phyloP scores from a whole-genome alignment of 1,140 invertebrate species.

The Drosophila aff. region DNA sequence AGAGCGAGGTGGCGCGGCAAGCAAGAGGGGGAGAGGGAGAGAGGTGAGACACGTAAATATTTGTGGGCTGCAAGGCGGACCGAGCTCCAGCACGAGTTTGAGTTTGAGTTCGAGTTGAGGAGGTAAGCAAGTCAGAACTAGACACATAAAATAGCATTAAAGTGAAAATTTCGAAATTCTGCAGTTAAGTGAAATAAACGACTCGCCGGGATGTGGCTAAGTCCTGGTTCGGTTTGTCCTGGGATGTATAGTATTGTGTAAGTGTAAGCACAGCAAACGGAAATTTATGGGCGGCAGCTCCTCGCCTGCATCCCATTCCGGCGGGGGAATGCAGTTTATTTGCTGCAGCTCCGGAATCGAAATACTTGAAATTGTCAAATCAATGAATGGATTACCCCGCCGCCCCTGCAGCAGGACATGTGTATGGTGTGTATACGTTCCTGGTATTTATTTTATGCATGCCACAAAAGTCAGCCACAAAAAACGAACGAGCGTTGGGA shows the following conservation, averaged over 20 bases:
- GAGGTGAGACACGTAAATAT: constrained; percentile 17
- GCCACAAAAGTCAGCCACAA: constrained; percentile 54
- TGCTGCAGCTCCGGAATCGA: constrained; percentile 22
- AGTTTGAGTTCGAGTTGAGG: neutral
- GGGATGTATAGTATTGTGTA: neutral
- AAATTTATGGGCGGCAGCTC: constrained; percentile 11
- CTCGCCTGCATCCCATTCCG: neutral
- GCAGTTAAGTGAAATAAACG: constrained; percentile 52
- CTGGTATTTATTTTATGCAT: constrained; percentile 45
- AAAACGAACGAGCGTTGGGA: constrained; percentile 17
- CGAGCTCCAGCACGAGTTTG: neutral
- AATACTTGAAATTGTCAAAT: constrained; percentile 47
- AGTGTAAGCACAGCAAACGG: constrained; percentile 1
- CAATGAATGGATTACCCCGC: constrained; percentile 36
- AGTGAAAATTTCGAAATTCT: constrained; percentile 30
- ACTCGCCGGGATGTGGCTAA: constrained; percentile 9
- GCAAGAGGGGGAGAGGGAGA: constrained; percentile 15
- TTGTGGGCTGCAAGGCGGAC: neutral
- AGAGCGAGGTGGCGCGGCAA: neutral
- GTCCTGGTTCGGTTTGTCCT: neutral
- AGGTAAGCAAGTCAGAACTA: constrained; percentile 33
- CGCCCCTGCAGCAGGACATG: neutral
- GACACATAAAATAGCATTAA: constrained; percentile 61
- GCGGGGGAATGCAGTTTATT: constrained; percentile 4
- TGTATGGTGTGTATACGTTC: neutral